A percentile compares a stretch with the other conserved stretches of the same genome.
Conservation (phyloP, 2,888 invertebrate genomes). For the Masnerella sp. region DNA sequence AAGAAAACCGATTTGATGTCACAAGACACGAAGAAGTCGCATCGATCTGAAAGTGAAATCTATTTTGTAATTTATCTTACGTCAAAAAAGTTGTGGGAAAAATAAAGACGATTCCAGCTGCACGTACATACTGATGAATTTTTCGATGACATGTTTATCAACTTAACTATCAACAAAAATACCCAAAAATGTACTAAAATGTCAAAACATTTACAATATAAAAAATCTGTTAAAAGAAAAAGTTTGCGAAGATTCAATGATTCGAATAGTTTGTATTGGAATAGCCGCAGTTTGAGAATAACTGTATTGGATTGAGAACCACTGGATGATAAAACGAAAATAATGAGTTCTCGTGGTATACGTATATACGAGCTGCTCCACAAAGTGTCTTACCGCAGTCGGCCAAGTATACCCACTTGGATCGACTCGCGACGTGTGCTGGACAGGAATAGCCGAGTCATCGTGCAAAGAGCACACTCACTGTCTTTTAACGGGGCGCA, state of each 20-base stretch:
- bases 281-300: conserved; percentile 36
- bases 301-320: conserved; percentile 57
- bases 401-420: conserved; percentile 70
- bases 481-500: conserved; percentile 72
- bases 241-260: neutral
- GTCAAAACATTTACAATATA: too few relatives aligned
- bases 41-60: conserved; percentile 24
- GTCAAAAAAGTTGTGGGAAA: conserved; percentile 29
- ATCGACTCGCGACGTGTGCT: conserved; percentile 68
- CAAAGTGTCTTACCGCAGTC: conserved; percentile 72
- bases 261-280: neutral
- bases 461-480: conserved; percentile 76
- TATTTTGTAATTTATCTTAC: conserved; percentile 30
- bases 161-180: too few relatives aligned
- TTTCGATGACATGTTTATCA: too few relatives aligned
- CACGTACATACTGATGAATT: too few relatives aligned
- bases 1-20: conserved; percentile 29
- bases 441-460: conserved; percentile 74
- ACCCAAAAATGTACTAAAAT: too few relatives aligned
- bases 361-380: conserved; percentile 65
- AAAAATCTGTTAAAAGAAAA: too few relatives aligned
- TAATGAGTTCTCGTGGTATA: conserved; percentile 62
- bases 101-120: neutral
- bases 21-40: conserved; percentile 26
- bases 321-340: conserved; percentile 62